These are phyloP conservation scores for Bombyx mandarina DNA, from an alignment of 1,140 invertebrate species.

Conservation along the genomic window DNA sequence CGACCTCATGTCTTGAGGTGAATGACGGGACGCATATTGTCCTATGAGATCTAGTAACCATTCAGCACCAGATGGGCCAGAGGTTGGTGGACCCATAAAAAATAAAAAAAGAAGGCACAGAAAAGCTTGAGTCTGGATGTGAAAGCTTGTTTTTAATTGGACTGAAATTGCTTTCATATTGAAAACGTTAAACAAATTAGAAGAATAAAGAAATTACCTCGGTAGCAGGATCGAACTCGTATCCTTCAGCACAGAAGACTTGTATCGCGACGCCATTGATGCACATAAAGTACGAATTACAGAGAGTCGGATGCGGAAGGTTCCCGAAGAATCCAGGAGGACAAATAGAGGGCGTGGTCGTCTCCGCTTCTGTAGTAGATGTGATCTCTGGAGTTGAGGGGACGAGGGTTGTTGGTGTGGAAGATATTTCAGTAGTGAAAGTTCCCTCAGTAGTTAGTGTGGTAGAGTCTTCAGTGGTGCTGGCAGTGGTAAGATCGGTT, in stretches of 20 bases:
- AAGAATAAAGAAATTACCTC: no score
- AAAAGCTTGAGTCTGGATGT: no score
- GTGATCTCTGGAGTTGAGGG: background rate
- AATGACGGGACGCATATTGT: no score
- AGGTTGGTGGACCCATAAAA: no score
- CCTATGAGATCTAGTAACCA: no score
- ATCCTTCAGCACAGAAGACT: slow-evolving; percentile 4
- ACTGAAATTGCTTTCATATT: no score
- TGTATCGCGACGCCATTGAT: background rate
- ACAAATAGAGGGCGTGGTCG: slow-evolving; percentile 2
- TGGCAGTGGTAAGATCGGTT: background rate
- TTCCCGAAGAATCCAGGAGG: slow-evolving; percentile 9
- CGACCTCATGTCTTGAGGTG: no score
- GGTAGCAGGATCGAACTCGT: slow-evolving; percentile 2
- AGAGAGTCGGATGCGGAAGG: slow-evolving; percentile 16
- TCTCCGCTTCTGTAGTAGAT: background rate
- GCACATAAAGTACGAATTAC: slow-evolving; percentile 15
- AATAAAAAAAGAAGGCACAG: no score
- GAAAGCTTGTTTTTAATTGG: no score
- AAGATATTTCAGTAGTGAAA: background rate
- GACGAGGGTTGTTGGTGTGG: background rate
- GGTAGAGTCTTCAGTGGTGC: background rate
- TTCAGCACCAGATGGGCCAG: no score
- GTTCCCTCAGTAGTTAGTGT: slow-evolving; percentile 1
- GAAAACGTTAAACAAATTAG: no score